Conservation (phyloP, 2,113 vertebrate species). For the Lepidothrix coronata region DNA sequence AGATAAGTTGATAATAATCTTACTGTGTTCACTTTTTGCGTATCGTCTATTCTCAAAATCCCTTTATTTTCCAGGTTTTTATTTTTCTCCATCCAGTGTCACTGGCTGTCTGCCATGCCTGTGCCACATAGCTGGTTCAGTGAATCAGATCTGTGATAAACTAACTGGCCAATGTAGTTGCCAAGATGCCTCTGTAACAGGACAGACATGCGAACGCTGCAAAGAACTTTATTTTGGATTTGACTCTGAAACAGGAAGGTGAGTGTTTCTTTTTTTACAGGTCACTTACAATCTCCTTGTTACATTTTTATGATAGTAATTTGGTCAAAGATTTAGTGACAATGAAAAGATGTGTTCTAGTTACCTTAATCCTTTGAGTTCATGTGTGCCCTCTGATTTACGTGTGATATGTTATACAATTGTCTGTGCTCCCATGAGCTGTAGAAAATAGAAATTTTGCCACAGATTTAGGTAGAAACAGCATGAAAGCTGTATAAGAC, state of each 20-base stretch:
- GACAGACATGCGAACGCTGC: slow-evolving; percentile 82
- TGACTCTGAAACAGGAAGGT: slow-evolving; percentile 84
- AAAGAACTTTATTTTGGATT: slow-evolving; percentile 84
- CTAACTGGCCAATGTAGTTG: slow-evolving; percentile 83
- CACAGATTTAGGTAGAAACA: neutral
- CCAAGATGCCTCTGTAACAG: slow-evolving; percentile 77
- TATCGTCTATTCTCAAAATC: neutral
- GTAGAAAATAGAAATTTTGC: neutral
- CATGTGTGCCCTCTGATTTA: neutral
- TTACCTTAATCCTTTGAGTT: neutral
- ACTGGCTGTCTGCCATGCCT: slow-evolving; percentile 80
- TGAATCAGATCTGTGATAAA: slow-evolving; percentile 73
- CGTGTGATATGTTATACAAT: accelerated
- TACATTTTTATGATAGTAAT: neutral
- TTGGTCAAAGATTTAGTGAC: neutral
- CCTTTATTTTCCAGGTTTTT: slow-evolving; percentile 78
- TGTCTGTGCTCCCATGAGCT: neutral
- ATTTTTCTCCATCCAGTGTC: slow-evolving; percentile 59
- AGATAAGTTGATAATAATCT: neutral
- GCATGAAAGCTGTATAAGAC: neutral
- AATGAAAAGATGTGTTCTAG: neutral
- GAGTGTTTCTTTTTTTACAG: slow-evolving; percentile 29
- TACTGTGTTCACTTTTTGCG: neutral
- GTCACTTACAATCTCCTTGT: neutral
- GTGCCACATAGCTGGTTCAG: slow-evolving; percentile 82